A percentile compares a stretch with the other conserved stretches of the same genome.
Conservation (phyloP, 2,888 invertebrate genomes). For the Saturnia japonica region DNA sequence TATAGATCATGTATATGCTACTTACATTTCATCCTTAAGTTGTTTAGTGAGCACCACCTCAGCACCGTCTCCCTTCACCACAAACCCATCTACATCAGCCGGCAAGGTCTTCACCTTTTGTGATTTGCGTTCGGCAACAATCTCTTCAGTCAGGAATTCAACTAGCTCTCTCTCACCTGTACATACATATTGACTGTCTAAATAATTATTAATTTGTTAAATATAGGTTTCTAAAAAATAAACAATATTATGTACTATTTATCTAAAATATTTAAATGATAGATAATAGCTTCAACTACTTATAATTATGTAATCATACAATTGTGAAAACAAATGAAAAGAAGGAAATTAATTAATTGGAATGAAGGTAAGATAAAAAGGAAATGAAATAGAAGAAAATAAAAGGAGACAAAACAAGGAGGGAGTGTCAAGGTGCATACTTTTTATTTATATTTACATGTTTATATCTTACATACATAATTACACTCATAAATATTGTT, state of each 20-base stretch:
- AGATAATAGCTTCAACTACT: neutral
- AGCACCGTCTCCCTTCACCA: constrained; percentile 89
- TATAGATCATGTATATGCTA: too few relatives aligned
- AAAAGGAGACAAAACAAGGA: neutral
- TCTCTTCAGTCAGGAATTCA: constrained; percentile 96
- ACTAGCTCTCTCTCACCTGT: constrained; percentile 93
- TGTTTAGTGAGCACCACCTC: constrained; percentile 92
- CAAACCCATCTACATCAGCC: constrained; percentile 90
- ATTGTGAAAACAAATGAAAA: neutral
- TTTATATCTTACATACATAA: too few relatives aligned
- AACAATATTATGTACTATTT: neutral
- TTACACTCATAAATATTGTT: too few relatives aligned
- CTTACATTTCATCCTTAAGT: constrained; percentile 86
- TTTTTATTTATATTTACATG: neutral
- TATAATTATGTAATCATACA: neutral
- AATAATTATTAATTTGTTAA: neutral
- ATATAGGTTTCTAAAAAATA: neutral
- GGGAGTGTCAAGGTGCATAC: neutral
- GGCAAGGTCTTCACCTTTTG: constrained; percentile 89
- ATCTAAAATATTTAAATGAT: neutral
- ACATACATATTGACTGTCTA: constrained; percentile 3
- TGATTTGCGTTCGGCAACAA: constrained; percentile 93
- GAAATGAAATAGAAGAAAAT: neutral
- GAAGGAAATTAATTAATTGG: neutral
- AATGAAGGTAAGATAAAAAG: neutral